Evolutionary conservation across 2,888 invertebrate species (phyloP).

Genomic region (Dolichopus griseipennis): DNA sequence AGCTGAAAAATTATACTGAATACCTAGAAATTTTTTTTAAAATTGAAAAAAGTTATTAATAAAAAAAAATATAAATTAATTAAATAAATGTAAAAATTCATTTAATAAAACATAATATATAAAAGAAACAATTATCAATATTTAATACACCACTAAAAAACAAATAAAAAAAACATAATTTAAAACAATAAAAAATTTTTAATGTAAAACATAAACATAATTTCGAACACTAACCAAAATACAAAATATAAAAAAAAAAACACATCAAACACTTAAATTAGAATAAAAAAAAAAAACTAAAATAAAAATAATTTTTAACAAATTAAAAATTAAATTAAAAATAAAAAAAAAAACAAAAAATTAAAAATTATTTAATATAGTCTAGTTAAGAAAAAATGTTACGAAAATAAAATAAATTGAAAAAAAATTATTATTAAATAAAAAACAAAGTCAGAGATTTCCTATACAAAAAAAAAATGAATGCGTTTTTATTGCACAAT

Average conservation of each 20-base stretch:
- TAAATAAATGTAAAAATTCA: too few species aligned
- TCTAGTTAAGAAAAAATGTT: constrained; percentile 5
- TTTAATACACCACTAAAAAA: neutral
- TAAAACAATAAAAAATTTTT: neutral
- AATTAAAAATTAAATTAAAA: neutral
- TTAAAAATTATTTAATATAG: neutral
- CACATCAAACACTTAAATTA: neutral
- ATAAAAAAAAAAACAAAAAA: neutral
- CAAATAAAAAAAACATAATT: neutral
- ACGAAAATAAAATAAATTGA: neutral
- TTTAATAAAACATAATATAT: neutral
- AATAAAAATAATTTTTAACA: neutral
- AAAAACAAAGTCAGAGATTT: neutral
- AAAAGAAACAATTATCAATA: neutral
- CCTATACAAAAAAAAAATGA: neutral
- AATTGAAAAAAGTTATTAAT: too few species aligned
- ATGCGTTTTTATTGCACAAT: too few species aligned
- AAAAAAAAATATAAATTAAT: too few species aligned
- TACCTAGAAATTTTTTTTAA: too few species aligned
- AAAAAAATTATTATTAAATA: neutral
- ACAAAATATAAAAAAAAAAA: neutral
- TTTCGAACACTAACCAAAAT: neutral
- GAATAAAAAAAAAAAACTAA: too few species aligned
- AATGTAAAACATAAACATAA: neutral
- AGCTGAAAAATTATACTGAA: too few species aligned